These are phyloP conservation scores for Gryllus longicercus DNA, from an alignment of 2,888 invertebrate genomes.

Conservation along the genomic window DNA sequence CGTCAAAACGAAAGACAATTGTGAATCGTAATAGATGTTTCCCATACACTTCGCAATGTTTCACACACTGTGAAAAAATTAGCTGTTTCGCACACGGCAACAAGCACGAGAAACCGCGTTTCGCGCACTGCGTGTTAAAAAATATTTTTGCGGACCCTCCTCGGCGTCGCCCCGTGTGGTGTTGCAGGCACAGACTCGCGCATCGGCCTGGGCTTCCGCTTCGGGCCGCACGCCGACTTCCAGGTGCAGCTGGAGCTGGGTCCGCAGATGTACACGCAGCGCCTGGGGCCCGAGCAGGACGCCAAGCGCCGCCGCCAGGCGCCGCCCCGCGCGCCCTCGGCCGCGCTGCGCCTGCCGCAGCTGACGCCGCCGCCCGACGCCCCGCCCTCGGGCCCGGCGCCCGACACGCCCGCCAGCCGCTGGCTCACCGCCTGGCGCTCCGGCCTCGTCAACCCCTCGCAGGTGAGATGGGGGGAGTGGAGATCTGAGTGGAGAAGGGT, in stretches of 20 bases:
- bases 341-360: neutral
- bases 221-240: conserved; percentile 78
- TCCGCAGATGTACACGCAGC: conserved; percentile 71
- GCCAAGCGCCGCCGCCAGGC: conserved; percentile 35
- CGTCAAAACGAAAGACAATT: no score
- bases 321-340: conserved; percentile 28
- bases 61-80: no score
- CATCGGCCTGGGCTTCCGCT: conserved; percentile 72
- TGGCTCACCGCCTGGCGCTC: conserved; percentile 1
- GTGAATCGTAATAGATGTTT: no score
- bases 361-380: neutral
- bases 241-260: conserved; percentile 73
- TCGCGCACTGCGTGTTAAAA: no score
- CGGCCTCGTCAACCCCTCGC: neutral
- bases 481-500: no score
- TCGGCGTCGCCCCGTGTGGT: neutral
- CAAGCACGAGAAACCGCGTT: no score
- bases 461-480: no score
- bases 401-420: neutral
- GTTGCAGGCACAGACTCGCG: conserved; percentile 72
- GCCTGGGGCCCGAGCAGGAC: conserved; percentile 55
- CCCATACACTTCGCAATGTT: no score
- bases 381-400: neutral
- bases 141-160: no score
- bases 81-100: no score